Conservation (phyloP, 1,140 invertebrate genomes). For the Eriocheir sinensis region DNA sequence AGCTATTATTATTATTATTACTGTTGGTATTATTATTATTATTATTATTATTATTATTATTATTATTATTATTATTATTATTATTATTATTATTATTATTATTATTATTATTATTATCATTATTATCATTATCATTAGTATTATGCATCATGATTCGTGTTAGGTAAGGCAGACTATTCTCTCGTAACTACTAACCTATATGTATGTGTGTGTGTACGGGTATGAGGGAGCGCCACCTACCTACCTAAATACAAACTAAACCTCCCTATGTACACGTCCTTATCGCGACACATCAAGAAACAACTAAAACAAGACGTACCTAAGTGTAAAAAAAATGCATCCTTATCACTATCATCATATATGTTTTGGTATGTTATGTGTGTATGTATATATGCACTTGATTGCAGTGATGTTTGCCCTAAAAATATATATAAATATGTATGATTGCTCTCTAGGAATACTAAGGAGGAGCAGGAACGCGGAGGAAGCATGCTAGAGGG, state of each 20-base stretch:
- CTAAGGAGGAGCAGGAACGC: not conserved
- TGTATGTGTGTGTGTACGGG: not conserved
- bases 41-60: not conserved
- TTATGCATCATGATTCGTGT: conserved; percentile 14
- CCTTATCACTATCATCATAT: not conserved
- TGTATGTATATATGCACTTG: conserved; percentile 36
- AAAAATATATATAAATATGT: conserved; percentile 1
- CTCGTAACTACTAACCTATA: not conserved
- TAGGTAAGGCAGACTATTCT: not conserved
- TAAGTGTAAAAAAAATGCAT: not conserved
- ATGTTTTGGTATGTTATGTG: not conserved
- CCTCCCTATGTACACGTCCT: not conserved
- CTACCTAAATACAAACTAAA: not conserved
- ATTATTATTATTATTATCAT: conserved; percentile 28
- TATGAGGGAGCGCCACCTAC: not conserved
- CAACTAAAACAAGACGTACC: not conserved
- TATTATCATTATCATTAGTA: conserved; percentile 16
- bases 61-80: conserved; percentile 23
- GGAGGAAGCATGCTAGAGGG: not conserved
- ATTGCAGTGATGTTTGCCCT: conserved; percentile 6
- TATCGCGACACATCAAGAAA: not conserved
- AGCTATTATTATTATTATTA: conserved; percentile 2
- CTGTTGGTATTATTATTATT: not conserved
- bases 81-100: conserved; percentile 24
- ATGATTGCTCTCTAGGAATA: not conserved